Conservation (phyloP, 2,797 vertebrate genomes). For the Paratrypauchen microcephalus region DNA sequence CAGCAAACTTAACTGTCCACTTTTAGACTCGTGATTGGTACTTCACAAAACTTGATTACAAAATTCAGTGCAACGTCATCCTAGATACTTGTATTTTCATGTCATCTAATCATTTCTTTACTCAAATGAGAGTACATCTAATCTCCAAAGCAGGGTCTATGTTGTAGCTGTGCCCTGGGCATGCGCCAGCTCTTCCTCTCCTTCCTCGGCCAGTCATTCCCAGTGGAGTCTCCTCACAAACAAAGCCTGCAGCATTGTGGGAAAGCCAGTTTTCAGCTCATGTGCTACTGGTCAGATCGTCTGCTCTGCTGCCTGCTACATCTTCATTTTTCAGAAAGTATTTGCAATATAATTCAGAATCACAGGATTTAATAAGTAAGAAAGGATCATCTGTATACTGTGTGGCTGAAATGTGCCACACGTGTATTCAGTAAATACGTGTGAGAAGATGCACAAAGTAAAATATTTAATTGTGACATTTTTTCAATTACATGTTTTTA, state of each 20-base stretch:
- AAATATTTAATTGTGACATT: not conserved
- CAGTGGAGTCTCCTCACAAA: slow-evolving; percentile 60
- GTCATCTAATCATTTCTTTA: slow-evolving; percentile 13
- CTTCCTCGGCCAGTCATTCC: slow-evolving; percentile 59
- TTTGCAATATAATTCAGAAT: slow-evolving; percentile 3
- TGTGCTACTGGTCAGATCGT: slow-evolving; percentile 44
- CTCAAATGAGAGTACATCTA: slow-evolving; percentile 54
- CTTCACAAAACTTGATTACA: not conserved
- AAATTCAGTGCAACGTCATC: not conserved
- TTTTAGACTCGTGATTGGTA: not conserved
- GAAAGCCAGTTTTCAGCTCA: slow-evolving; percentile 65
- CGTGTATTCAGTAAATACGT: too few relatives aligned
- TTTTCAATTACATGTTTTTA: too few relatives aligned
- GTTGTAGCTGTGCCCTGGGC: slow-evolving; percentile 71
- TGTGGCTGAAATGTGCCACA: too few relatives aligned
- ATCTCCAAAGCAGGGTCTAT: slow-evolving; percentile 53
- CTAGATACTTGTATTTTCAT: not conserved
- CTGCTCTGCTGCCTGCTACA: slow-evolving; percentile 18
- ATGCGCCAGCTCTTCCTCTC: slow-evolving; percentile 63
- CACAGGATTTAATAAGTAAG: not conserved
- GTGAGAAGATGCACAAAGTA: not conserved
- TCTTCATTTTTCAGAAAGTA: slow-evolving; percentile 23
- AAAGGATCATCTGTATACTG: not conserved
- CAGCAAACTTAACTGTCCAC: too few relatives aligned
- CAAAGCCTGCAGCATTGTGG: slow-evolving; percentile 70